Base-by-base conservation (phyloP, 2,113 vertebrate species). In the Himantopus leucocephalus region DNA sequence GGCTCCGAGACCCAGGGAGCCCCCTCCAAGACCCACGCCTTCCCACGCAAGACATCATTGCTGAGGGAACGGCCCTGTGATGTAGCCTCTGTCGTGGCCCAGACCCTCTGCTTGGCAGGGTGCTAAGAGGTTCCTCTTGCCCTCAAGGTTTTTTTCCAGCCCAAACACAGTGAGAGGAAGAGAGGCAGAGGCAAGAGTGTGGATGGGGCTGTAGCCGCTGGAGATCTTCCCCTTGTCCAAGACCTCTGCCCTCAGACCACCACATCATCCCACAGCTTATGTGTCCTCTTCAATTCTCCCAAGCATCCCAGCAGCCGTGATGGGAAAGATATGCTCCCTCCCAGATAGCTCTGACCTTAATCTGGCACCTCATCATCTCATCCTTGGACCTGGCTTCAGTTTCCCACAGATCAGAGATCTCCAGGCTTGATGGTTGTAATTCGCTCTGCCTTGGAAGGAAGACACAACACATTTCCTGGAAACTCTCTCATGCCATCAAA, bases 351-450 rank as follows among this genome's bases (percentile, higher is more conserved):
- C 62, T 89, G 85, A 81, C 88, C 94, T 86, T 52, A 5, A 27
- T 72, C 64, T 95, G 80, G 35, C 88, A 89, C 68, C 79, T 96
- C 94, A 70, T 93, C 92, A 71, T 14, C 64, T 52, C 67, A 7
- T 34, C 82, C 90, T 92, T 18, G 27, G 82, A 37, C 21, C 82
- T 88, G 5, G 17, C 45, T 88, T 48, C 39, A 10, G 4, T 81
- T 96, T 94, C 92, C 88, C 92, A 95, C 75, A 90, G 85, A 80
- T 10, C 70, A 27, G 47, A 78, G 43, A 29, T 58, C 71, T 71
- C n/a, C 79, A 67, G 67, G 5, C 85, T 55, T 6, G 5, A 14
- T 43, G 12, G 41, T 9, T 74, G 41, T n/a, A 37, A 62, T 45
- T 88, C 1, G 0, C 30, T 74, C 53, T 59, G 71, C 78, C 82